Evolutionary conservation across 2,888 invertebrate species (phyloP), one percentile per base, ranked within the genome.

Genomic region (Lasioglossum villosulum): DNA sequence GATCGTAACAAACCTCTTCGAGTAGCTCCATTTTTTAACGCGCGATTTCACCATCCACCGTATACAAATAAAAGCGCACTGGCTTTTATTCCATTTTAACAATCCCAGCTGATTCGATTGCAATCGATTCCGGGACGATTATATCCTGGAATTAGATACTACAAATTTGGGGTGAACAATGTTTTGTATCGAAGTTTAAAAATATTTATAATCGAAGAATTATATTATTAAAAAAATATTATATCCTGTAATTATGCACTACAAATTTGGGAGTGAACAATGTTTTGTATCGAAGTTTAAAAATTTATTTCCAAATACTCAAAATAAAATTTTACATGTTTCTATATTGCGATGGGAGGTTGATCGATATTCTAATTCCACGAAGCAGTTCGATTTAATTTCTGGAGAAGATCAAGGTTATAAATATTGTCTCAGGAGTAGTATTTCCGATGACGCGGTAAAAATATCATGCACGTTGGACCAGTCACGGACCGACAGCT

Each of bases 1-100:
- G 63, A 63, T 30, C 63, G 63, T 63, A 63, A 63, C 63, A 6
- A 52, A 52, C 63, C 52, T n/a, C 52, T 30, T 63, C 63, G 30
- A 63, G 27, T 30, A 30, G 63, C 27, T 16, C 27, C 63, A 10
- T n/a, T 52, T 52, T 63, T 63, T n/a, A 14, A 30, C 30, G 63
- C 2, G 30, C 16, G 27, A 16, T 63, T 63, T 63, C 63, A 16
- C 63, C 27, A 16, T 30, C 30, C 27, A 30, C 30, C 6, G 16
- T 30, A 30, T 2, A 63, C 63, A 16, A 27, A 30, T 30, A 30
- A 14, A 16, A 16, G 5, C 1, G 14, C 1, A 0, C 14, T 59
- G 5, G 27, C 23, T 52, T 52, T n/a, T n/a, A 27, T 27, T 59
- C 5, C 12, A n/a, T 14, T 59, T 52, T 10, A 10, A 52, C 23